Percentiles rank a stretch among this genome's conserved stretches.
These are phyloP conservation scores for Oxycera nigricornis DNA, from an alignment of 2,888 invertebrate species.

Conservation along the genomic window DNA sequence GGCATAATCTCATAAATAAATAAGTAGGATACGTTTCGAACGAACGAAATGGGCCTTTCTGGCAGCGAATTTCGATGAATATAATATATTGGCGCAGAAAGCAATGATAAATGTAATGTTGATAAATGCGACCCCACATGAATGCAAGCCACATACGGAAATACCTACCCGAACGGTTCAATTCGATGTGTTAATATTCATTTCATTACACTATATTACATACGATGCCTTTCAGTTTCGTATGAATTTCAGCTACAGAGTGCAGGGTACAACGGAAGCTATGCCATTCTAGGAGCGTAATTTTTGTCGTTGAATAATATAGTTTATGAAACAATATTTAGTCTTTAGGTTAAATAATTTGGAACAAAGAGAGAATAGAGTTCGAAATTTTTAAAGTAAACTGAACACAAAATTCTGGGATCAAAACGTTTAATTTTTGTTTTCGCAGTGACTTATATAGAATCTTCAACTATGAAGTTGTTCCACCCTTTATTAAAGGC, in stretches of 20 bases:
- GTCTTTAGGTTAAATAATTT: too few relatives aligned
- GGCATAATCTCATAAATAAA: conserved; percentile 39
- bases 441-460: too few relatives aligned
- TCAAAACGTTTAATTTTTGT: too few relatives aligned
- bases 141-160: conserved; percentile 17
- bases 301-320: too few relatives aligned
- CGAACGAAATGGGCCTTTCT: conserved; percentile 22
- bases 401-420: too few relatives aligned
- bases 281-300: too few relatives aligned
- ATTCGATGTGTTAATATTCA: conserved; percentile 33
- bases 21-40: conserved; percentile 30
- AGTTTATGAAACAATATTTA: too few relatives aligned
- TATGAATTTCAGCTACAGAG: neutral
- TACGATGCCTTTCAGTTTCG: neutral
- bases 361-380: too few relatives aligned
- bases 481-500: neutral
- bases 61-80: conserved; percentile 4
- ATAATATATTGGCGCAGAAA: conserved; percentile 30
- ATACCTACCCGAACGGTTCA: neutral
- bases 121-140: conserved; percentile 17
- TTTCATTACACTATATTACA: conserved; percentile 25
- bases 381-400: too few relatives aligned
- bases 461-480: too few relatives aligned
- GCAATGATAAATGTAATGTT: conserved; percentile 35
- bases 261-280: neutral